Percentiles rank a stretch among this genome's conserved stretches.
phyloP scores from a whole-genome alignment of 2,888 invertebrate genomes.

The Apamea crenata region DNA sequence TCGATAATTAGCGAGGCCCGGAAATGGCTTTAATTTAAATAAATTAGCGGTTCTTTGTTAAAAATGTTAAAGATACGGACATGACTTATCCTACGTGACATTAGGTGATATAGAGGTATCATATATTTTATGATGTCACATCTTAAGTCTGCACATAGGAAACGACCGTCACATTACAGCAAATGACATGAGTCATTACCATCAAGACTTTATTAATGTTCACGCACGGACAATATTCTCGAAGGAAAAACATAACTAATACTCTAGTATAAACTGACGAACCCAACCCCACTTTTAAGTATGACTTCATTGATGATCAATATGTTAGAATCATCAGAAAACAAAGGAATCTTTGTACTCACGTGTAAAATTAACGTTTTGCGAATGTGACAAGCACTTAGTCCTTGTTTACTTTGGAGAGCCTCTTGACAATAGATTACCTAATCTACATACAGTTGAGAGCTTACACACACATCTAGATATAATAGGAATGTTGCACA shows the following conservation, averaged over 20 bases:
- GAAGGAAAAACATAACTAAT: slow-evolving; percentile 43
- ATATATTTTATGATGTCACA: slow-evolving; percentile 60
- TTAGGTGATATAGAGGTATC: slow-evolving; percentile 41
- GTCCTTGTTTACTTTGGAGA: slow-evolving; percentile 33
- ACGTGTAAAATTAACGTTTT: slow-evolving; percentile 29
- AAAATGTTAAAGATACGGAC: slow-evolving; percentile 18
- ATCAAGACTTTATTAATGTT: slow-evolving; percentile 40
- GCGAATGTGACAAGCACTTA: slow-evolving; percentile 22
- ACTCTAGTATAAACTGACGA: slow-evolving; percentile 25
- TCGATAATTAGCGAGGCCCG: slow-evolving; percentile 45
- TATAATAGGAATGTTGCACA: slow-evolving; percentile 54
- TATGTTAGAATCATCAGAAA: slow-evolving; percentile 30
- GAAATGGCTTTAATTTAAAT: slow-evolving; percentile 47
- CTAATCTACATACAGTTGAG: slow-evolving; percentile 48
- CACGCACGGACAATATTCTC: slow-evolving; percentile 36
- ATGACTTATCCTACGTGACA: slow-evolving; percentile 46
- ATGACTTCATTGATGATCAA: slow-evolving; percentile 64
- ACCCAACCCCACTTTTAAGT: slow-evolving; percentile 33
- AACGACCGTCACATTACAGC: slow-evolving; percentile 45
- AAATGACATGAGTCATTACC: slow-evolving; percentile 61
- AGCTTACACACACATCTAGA: slow-evolving; percentile 40
- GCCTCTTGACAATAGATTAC: slow-evolving; percentile 60
- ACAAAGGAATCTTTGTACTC: slow-evolving; percentile 46
- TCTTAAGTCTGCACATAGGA: slow-evolving; percentile 43
- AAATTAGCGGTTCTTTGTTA: slow-evolving; percentile 45